phyloP scores from a whole-genome alignment of 2,113 vertebrate genomes.

The Apteryx mantelli region DNA sequence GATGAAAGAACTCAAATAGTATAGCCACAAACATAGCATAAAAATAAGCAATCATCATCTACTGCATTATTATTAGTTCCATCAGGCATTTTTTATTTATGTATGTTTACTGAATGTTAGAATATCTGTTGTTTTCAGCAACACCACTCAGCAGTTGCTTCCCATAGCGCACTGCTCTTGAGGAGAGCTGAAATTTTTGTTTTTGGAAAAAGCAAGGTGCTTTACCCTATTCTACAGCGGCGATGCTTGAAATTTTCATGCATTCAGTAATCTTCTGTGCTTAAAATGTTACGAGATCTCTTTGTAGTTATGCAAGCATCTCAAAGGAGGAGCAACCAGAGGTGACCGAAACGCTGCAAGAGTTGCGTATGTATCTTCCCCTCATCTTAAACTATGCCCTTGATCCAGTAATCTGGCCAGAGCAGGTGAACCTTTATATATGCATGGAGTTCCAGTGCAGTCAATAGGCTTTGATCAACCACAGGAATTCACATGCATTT shows the following conservation, averaged over 20 bases:
- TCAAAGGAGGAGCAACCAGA: not conserved
- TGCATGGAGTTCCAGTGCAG: not conserved
- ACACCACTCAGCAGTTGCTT: not conserved
- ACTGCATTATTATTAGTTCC: not conserved
- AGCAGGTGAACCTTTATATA: not conserved
- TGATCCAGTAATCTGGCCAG: not conserved
- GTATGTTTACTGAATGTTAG: not conserved
- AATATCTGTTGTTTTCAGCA: not conserved
- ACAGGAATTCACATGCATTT: not conserved
- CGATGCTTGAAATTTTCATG: not conserved
- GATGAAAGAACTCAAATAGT: not conserved
- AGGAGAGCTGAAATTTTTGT: not conserved
- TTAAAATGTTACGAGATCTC: not conserved
- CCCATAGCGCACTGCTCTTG: accelerated
- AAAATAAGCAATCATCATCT: not conserved
- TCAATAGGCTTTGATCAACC: not conserved
- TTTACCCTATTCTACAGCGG: not conserved
- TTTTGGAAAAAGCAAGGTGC: not conserved
- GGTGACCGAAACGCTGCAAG: not conserved
- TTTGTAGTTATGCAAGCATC: not conserved
- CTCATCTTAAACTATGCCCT: not conserved
- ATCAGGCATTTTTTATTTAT: not conserved
- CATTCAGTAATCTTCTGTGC: not conserved
- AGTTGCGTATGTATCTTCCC: not conserved
- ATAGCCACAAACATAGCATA: not conserved